phyloP scores from a whole-genome alignment of 2,113 vertebrate genomes.

The Melanocharis versteri region DNA sequence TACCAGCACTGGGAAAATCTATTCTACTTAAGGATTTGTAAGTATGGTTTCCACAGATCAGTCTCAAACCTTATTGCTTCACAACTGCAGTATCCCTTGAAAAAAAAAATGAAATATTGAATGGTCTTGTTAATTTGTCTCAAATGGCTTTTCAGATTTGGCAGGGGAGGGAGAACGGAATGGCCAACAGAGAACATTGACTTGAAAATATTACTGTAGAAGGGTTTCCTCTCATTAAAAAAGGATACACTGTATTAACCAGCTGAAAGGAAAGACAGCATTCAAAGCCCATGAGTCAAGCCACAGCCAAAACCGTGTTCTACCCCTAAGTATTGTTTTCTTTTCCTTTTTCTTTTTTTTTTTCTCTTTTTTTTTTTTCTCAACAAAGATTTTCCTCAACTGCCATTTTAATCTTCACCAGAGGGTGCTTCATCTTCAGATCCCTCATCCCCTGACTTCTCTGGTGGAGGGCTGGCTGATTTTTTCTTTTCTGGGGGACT shows the following conservation, averaged over 20 bases:
- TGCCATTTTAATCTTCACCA: slow-evolving; percentile 91
- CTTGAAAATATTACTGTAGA: slow-evolving; percentile 67
- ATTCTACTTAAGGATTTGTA: slow-evolving; percentile 54
- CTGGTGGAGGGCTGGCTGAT: slow-evolving; percentile 81
- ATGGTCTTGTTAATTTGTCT: slow-evolving; percentile 68
- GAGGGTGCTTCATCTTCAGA: slow-evolving; percentile 95
- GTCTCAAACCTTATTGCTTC: slow-evolving; percentile 76
- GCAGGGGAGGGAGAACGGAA: slow-evolving; percentile 55
- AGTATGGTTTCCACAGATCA: slow-evolving; percentile 64
- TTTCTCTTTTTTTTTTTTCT: slow-evolving; percentile 7
- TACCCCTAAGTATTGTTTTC: slow-evolving; percentile 74
- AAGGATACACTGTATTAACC: slow-evolving; percentile 70
- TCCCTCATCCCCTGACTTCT: slow-evolving; percentile 91
- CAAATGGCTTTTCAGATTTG: slow-evolving; percentile 73
- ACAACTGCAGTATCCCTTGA: slow-evolving; percentile 62
- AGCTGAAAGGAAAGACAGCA: slow-evolving; percentile 75
- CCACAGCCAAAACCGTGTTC: slow-evolving; percentile 80
- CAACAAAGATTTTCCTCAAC: slow-evolving; percentile 75
- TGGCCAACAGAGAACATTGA: slow-evolving; percentile 68
- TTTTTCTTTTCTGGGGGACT: slow-evolving; percentile 85
- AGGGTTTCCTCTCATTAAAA: slow-evolving; percentile 64
- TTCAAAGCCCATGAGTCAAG: slow-evolving; percentile 81
- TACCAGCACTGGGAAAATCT: slow-evolving; percentile 62
- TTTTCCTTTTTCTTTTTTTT: slow-evolving; percentile 31
- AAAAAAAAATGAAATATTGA: slow-evolving; percentile 46